Evolutionary conservation across 2,797 vertebrate species (phyloP).

Genomic region (Micropoecilia bifurca): DNA sequence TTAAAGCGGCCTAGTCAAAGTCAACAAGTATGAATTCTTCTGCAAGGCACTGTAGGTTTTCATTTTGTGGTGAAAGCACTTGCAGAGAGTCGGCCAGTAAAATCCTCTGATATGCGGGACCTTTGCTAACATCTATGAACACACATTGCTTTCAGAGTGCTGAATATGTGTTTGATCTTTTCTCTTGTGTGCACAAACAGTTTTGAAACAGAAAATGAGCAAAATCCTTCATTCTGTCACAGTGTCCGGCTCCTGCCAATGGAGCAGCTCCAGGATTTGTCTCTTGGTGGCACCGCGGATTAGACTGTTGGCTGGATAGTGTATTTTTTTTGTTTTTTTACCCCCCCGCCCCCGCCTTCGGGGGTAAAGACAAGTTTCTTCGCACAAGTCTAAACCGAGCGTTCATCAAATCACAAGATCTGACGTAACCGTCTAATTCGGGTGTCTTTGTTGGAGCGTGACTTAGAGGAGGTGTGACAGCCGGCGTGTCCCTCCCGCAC

Average conservation of each 20-base stretch:
- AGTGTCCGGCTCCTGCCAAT: slow-evolving; percentile 39
- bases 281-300: slow-evolving; percentile 56
- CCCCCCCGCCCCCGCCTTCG: background rate
- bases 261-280: slow-evolving; percentile 53
- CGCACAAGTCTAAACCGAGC: slow-evolving; percentile 42
- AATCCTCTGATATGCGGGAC: slow-evolving; percentile 24
- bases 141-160: slow-evolving; percentile 9
- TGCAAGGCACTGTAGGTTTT: background rate
- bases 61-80: background rate
- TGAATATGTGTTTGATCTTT: slow-evolving; percentile 18
- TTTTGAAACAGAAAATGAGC: slow-evolving; percentile 54
- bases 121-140: slow-evolving; percentile 17
- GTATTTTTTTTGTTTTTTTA: slow-evolving; percentile 1
- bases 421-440: slow-evolving; percentile 55
- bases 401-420: slow-evolving; percentile 41
- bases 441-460: slow-evolving; percentile 47
- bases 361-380: slow-evolving; percentile 37
- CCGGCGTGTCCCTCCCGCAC: slow-evolving; percentile 41
- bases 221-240: slow-evolving; percentile 52
- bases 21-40: background rate
- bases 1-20: background rate
- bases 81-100: slow-evolving; percentile 1
- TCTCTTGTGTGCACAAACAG: background rate
- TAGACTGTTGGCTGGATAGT: slow-evolving; percentile 50
- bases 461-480: slow-evolving; percentile 63